These are phyloP conservation scores for Oreocharis arfaki DNA, from an alignment of 2,113 vertebrate species.

Conservation along the genomic window DNA sequence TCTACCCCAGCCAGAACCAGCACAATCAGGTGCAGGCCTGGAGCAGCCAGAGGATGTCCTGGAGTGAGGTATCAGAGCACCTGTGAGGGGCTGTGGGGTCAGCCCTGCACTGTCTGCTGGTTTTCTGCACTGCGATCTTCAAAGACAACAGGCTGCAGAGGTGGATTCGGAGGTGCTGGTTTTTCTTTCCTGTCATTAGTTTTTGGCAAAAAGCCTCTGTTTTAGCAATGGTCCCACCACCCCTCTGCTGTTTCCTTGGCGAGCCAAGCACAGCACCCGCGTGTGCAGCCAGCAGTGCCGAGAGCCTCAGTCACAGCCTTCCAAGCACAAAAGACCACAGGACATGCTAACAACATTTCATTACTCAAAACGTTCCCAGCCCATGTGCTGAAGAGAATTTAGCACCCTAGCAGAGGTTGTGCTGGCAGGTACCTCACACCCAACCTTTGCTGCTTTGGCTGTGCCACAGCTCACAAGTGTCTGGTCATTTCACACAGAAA, in stretches of 20 bases:
- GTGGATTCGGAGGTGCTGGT: not conserved
- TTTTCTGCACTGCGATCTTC: fast-evolving
- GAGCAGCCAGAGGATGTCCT: not conserved
- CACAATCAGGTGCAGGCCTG: fast-evolving
- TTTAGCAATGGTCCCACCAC: not conserved
- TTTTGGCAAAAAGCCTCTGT: not conserved
- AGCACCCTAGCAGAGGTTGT: not conserved
- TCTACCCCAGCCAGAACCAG: not conserved
- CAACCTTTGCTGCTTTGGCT: not conserved
- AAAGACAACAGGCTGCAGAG: not conserved
- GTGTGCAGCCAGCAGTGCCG: fast-evolving
- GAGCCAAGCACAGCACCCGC: not conserved
- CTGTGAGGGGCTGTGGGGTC: fast-evolving
- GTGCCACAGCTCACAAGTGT: not conserved
- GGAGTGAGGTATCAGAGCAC: fast-evolving
- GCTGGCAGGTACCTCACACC: not conserved
- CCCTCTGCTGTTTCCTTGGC: not conserved
- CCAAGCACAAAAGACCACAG: not conserved
- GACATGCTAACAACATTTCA: not conserved
- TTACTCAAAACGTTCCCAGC: not conserved
- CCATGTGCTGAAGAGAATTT: fast-evolving
- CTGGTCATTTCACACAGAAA: not conserved
- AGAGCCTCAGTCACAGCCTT: not conserved
- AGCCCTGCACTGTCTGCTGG: fast-evolving
- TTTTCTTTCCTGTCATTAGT: not conserved